Base-by-base conservation (phyloP, 2,797 vertebrate genomes). In the Eleutherodactylus coqui region DNA sequence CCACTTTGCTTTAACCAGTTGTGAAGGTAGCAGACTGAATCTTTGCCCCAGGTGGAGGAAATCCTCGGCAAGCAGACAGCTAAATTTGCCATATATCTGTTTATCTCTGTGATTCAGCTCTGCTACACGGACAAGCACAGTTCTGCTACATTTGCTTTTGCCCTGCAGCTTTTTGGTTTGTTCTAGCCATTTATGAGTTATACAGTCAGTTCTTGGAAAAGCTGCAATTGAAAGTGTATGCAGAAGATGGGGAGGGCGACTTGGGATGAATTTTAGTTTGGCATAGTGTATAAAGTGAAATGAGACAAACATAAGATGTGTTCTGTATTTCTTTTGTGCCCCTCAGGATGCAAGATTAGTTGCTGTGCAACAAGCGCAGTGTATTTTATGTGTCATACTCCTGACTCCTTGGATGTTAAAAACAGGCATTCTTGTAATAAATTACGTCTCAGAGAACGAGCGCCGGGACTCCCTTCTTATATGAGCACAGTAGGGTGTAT, bases 191-290 rank as follows among this genome's bases (percentile, higher is more conserved):
- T 24, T 38, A 36, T 62, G 55, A 79, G 51, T 19, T 72, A 49
- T 73, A 43, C 38, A 83, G 13, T 79, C 14, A 41, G 75, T 62
- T 43, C 75, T 80, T 84, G 76, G 67, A 80, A 73, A 49, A 6
- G 5, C 32, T 80, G 53, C 82, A 58, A 84, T n/a, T 73, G 27
- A 27, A 73, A 53, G 69, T 4, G 34, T 55, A 49, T 62, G 64
- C 77, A 58, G 77, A 43, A 87, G 55, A 84, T 72, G 76, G 76
- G 75, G 76, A 64, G 76, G 76, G 76, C 69, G 82, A 83, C 60
- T 51, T 58, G 73, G 60, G 69, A 87, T 87, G 45, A 84, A 87
- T 84, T 84, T 79, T 73, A 84, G 41, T 64, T 77, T 84, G 64
- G 81, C 82, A 70, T 27, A 29, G 79, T 58, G 36, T 70, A 75